Evolutionary conservation across 2,888 invertebrate genomes (phyloP).

Genomic region (Taenaris catops): DNA sequence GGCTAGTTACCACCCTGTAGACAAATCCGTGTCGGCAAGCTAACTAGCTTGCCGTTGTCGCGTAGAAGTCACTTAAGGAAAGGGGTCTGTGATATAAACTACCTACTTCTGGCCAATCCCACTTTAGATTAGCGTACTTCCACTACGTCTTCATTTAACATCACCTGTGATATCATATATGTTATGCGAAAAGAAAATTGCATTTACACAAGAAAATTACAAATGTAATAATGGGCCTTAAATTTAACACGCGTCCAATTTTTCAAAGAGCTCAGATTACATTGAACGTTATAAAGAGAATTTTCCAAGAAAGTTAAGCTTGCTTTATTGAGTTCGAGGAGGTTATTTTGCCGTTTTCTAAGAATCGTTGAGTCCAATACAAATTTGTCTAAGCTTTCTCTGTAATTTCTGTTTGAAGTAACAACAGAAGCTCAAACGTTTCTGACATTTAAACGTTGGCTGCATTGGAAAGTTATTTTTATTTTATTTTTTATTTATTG

Average conservation of each 20-base stretch:
- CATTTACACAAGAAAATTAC: too few species aligned
- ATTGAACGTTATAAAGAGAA: constrained; percentile 2
- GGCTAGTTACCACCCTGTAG: too few species aligned
- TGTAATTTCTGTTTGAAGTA: constrained; percentile 20
- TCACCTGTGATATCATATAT: too few species aligned
- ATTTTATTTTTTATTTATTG: too few species aligned
- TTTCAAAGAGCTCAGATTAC: constrained; percentile 3
- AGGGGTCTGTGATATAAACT: too few species aligned
- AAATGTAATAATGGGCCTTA: not conserved
- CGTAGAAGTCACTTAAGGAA: too few species aligned
- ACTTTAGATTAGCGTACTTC: too few species aligned
- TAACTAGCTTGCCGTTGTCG: too few species aligned
- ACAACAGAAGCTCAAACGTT: constrained; percentile 13
- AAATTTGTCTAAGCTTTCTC: constrained; percentile 17
- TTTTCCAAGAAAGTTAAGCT: constrained; percentile 10
- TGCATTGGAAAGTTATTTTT: constrained; percentile 6
- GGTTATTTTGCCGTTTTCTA: constrained; percentile 13
- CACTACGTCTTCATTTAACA: too few species aligned
- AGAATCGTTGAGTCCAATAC: constrained; percentile 17
- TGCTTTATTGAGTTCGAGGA: constrained; percentile 6
- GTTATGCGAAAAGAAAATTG: too few species aligned
- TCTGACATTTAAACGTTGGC: constrained; percentile 6
- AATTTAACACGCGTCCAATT: not conserved
- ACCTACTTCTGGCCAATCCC: too few species aligned
- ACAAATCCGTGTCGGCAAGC: too few species aligned